Conservation (phyloP, 2,113 vertebrate genomes). For the Pelmatolapia mariae region DNA sequence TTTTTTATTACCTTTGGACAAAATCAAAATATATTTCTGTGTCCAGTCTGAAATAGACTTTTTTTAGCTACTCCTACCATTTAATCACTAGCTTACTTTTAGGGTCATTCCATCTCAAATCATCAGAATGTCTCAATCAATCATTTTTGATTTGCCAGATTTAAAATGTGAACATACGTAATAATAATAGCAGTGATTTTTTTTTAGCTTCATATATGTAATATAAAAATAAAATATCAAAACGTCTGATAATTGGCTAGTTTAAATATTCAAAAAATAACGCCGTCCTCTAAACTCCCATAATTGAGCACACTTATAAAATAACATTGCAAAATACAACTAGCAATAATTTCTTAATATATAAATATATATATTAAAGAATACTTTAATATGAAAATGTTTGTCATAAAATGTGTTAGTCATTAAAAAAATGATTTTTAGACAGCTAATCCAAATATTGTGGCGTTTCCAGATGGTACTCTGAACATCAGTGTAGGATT, state of each 20-base stretch:
- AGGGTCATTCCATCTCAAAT: not conserved
- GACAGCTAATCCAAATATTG: not conserved
- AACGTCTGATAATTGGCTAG: not conserved
- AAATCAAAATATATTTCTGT: not conserved
- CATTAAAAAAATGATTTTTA: not conserved
- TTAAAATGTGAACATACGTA: not conserved
- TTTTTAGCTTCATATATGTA: not conserved
- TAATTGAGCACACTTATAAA: not conserved
- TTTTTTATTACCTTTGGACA: not conserved
- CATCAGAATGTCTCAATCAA: not conserved
- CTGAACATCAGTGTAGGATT: not conserved
- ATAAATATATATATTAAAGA: not conserved
- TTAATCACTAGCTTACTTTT: not conserved
- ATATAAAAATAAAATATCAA: not conserved
- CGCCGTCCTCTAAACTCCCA: not conserved
- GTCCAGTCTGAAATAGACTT: not conserved
- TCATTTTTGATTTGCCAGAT: not conserved
- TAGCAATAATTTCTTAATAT: not conserved
- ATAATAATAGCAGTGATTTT: not conserved
- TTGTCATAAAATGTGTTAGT: not conserved
- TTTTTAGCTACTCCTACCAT: not conserved
- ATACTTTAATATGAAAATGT: not conserved
- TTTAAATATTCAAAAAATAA: not conserved
- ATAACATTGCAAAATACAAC: not conserved
- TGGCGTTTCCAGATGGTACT: not conserved